Evolutionary conservation across 2,797 vertebrate genomes (phyloP).

Genomic region (Lepus townsendii): DNA sequence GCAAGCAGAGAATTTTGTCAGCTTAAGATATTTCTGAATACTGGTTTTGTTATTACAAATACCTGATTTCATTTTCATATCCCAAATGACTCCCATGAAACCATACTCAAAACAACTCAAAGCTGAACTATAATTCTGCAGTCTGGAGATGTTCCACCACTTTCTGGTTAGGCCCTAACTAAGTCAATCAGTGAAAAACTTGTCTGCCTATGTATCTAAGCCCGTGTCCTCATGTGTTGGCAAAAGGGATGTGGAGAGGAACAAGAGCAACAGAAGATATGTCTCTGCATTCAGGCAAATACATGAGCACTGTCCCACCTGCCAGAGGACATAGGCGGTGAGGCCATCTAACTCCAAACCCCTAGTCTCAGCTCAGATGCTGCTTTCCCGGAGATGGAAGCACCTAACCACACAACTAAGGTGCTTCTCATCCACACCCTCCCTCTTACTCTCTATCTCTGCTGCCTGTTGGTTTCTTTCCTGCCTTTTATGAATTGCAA

Average conservation of each 20-base stretch:
- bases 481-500: neutral
- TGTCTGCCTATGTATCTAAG: neutral
- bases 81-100: neutral
- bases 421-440: accelerated
- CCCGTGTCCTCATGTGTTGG: neutral
- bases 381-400: neutral
- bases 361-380: neutral
- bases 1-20: constrained; percentile 41
- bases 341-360: neutral
- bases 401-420: neutral
- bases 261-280: neutral
- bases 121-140: neutral
- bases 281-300: neutral
- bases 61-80: constrained; percentile 45
- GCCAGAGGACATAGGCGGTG: accelerated
- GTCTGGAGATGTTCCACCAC: neutral
- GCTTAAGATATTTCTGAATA: constrained; percentile 39
- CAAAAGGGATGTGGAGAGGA: neutral
- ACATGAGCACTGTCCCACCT: neutral
- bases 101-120: constrained; percentile 31
- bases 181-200: neutral
- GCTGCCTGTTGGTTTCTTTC: neutral
- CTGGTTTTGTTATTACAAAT: constrained; percentile 56
- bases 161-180: neutral
- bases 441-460: neutral